phyloP scores from a whole-genome alignment of 2,888 invertebrate species.

The Aromia moschata region DNA sequence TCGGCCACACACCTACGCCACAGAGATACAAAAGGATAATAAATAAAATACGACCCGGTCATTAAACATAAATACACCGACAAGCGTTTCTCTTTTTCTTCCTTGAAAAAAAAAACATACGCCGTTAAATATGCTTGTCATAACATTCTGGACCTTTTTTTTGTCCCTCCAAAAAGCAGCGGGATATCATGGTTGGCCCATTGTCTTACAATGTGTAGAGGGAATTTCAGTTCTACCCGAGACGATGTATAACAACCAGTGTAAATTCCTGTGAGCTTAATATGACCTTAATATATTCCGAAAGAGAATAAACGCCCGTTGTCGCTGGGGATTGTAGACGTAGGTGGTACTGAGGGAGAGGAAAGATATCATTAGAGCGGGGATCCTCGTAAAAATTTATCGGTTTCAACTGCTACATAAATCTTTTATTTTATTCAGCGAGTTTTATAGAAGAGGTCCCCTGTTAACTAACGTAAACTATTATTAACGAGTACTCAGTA shows the following conservation, averaged over 20 bases:
- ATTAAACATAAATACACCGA: slow-evolving; percentile 51
- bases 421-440: slow-evolving; percentile 18
- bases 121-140: slow-evolving; percentile 34
- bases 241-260: slow-evolving; percentile 33
- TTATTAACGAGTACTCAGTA: slow-evolving; percentile 5
- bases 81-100: slow-evolving; percentile 41
- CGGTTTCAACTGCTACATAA: slow-evolving; percentile 24
- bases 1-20: slow-evolving; percentile 36
- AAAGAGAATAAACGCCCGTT: slow-evolving; percentile 28
- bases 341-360: slow-evolving; percentile 18
- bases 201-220: slow-evolving; percentile 43
- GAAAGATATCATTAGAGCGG: slow-evolving; percentile 22
- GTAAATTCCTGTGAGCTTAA: slow-evolving; percentile 36
- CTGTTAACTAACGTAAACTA: slow-evolving; percentile 13
- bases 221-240: slow-evolving; percentile 31
- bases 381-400: slow-evolving; percentile 25
- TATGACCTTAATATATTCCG: slow-evolving; percentile 35
- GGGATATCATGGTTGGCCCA: slow-evolving; percentile 37
- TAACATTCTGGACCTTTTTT: slow-evolving; percentile 44
- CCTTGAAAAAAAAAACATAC: slow-evolving; percentile 18
- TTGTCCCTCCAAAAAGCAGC: slow-evolving; percentile 43
- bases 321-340: slow-evolving; percentile 20
- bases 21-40: slow-evolving; percentile 42
- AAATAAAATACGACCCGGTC: slow-evolving; percentile 48
- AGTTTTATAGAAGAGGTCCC: slow-evolving; percentile 6